Evolutionary conservation across 2,797 vertebrate genomes (phyloP), one percentile per base, ranked within the genome.

Genomic region (Urosaurus nigricauda): DNA sequence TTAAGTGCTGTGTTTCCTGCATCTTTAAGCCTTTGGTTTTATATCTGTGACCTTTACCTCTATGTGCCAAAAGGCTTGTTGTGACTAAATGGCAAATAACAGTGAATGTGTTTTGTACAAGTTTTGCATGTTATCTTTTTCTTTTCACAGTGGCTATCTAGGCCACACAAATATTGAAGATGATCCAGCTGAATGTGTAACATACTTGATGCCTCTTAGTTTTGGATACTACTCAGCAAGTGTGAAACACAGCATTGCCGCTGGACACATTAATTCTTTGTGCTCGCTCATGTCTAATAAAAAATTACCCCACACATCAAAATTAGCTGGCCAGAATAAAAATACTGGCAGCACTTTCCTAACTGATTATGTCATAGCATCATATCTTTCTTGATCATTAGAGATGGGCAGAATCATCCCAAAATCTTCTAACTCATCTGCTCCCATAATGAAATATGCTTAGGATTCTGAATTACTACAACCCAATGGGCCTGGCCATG

Each of bases 61-160:
- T 86, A 11, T 14, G 0, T 89, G 70, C 68, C 90, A 37, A 37
- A 90, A 88, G 47, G 84, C 26, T 81, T 90, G 3, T 68, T 1
- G 17, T 73, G 89, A 84, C 43, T 91, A 89, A 90, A 74, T 84
- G 8, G 85, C n/a, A 90, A 88, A 81, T 11, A 87, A 86, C 74
- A 87, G 8, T 84, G 53, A 77, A 83, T 92, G 92, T 83, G 79
- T 90, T 92, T 87, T 90, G 32, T 88, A 63, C 85, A 2, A 2
- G 85, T 60, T 88, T 26, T 83, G 78, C 68, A 7, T 79, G 35
- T 91, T 21, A 43, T 90, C 47, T 89, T 82, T 92, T 87, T 79
- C 0, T n/a, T 83, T 92, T 88, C 88, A 37, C 86, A 47, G 14
- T 68, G n/a, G 56, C 58, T 82, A 4, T 70, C 79, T 82, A 43